Conservation (phyloP, 2,888 invertebrate genomes). For the Adelphocoris suturalis region DNA sequence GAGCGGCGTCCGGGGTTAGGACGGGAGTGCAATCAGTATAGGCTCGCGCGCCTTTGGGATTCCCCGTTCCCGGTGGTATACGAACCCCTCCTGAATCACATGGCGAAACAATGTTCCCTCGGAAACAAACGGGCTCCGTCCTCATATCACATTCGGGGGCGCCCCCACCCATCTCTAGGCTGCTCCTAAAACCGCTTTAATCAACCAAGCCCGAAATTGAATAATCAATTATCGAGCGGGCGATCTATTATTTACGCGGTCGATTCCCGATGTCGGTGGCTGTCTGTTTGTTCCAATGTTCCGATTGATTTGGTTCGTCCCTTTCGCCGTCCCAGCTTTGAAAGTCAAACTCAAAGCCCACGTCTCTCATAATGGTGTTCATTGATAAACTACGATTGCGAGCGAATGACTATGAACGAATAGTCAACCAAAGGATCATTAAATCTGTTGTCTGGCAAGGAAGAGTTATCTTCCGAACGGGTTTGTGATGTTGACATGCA, state of each 20-base stretch:
- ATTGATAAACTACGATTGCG: no score
- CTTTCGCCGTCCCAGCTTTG: background rate
- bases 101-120: slow-evolving; percentile 3
- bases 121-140: background rate
- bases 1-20: slow-evolving; percentile 1
- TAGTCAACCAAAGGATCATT: no score
- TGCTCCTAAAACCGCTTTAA: slow-evolving; percentile 26
- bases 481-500: no score
- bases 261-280: slow-evolving; percentile 32
- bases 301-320: background rate
- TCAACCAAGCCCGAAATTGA: slow-evolving; percentile 37
- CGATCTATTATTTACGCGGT: slow-evolving; percentile 48
- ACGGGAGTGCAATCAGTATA: background rate
- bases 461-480: no score
- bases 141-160: slow-evolving; percentile 11
- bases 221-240: slow-evolving; percentile 46
- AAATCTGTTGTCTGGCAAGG: no score
- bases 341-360: no score
- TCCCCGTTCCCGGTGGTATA: background rate
- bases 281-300: background rate
- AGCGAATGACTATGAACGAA: no score
- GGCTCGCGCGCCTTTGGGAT: slow-evolving; percentile 2
- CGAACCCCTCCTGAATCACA: background rate
- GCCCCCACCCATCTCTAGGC: background rate
- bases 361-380: no score